Base-by-base conservation (phyloP, 1,140 invertebrate genomes). In the Globodera rostochiensis region DNA sequence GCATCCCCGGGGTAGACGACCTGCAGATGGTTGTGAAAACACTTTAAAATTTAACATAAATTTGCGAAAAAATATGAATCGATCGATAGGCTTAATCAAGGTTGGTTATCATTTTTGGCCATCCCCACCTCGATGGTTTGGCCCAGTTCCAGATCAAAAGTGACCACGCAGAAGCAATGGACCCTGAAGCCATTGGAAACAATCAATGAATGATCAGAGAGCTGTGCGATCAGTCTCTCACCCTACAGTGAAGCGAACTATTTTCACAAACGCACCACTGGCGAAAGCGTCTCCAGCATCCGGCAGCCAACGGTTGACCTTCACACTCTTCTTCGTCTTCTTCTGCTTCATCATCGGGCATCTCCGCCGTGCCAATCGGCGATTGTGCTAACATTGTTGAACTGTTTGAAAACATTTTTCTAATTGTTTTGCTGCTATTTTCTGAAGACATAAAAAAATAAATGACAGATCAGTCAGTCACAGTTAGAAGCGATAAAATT, bases 121-220 rank as follows among this genome's bases (percentile, higher is more conserved):
- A 36, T n/a, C 47, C n/a, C n/a, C 60, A 84, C 83, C 64, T 84
- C 83, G 81, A 84, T 84, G 45, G 78, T 85, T 60, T 84, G 83
- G 19, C 83, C 83, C 64, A 84, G 74, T 11, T 84, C 83, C 45
- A 84, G 71, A 73, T 84, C 83, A 67, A 84, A 84, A 36, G 83
- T 84, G 25, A 84, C 77, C 69, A 84, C 84, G 74, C 83, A 84
- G 53, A 84, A 80, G 66, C 83, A 84, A 45, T 84, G 73, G n/a
- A 84, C 57, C 83, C 83, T 78, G 9, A 71, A 71, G 78, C 11
- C 78, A 57, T 13, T 50, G 49, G 15, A 80, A 66, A 9, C 79
- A 60, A 15, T 60, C 57, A 60, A 60, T 60, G n/a, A n/a, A n/a
- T n/a, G 19, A 15, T 15, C 57, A 6, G 5, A 5, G 19, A 6